Base-by-base conservation (phyloP, 2,888 invertebrate genomes). In the Agriotes lineatus region DNA sequence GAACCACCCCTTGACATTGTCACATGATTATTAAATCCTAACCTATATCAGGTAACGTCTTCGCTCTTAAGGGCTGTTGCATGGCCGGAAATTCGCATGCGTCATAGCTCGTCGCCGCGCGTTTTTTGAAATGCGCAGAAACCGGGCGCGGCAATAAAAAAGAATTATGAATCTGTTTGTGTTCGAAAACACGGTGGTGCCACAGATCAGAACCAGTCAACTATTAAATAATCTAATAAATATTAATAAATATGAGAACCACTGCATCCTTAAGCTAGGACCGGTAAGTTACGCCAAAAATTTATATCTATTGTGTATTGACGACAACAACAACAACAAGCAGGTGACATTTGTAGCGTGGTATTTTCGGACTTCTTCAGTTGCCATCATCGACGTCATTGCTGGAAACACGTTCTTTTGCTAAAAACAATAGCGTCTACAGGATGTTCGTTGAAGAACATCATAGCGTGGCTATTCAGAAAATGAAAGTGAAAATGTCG, bases 271-370 rank as follows among this genome's bases (percentile, higher is more conserved):
- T 61, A 61, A 61, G 48, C 25, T 52, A 39, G 16, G 50, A 61
- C 61, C 37, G 22, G 37, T 39, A 22, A 22, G 35, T 52, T 50
- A 61, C 22, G 50, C 14, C 37, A 52, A 61, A 35, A 35, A 60
- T 60, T 60, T 37, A 42, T 44, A 60, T 14, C 44, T 48, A 48
- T 50, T 52, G 30, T 52, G 18, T 42, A 25, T 39, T 57, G 57
- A 25, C 57, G 57, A 57, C 42, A 57, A 48, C 50, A 50, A 50
- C 12, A 59, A 25, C 37, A 61, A 50, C 33, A 37, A 45, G 39
- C 18, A 44, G 61, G 39, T 61, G 61, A 52, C 61, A 61, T 61
- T 61, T 61, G 48, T 50, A 37, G 45, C 50, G 30, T 60, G 45
- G 60, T 48, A 61, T 61, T 61, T 61, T 48, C 4, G 16, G 14